These are phyloP conservation scores for Saccopteryx bilineata DNA, from an alignment of 2,113 vertebrate genomes.

Conservation along the genomic window DNA sequence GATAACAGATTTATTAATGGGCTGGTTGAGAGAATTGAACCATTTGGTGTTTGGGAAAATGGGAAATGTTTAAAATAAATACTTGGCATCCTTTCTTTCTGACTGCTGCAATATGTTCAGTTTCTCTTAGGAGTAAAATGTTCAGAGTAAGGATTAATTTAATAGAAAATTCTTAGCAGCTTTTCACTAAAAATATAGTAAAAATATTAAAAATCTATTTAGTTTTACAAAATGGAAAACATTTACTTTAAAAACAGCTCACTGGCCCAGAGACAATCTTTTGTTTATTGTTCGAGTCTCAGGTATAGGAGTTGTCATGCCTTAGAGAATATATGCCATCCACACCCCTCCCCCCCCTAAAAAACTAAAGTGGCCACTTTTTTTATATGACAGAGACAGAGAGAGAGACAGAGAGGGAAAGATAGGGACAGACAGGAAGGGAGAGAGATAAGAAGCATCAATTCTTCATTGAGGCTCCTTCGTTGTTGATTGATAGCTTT, in stretches of 20 bases:
- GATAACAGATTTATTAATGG: constrained; percentile 85
- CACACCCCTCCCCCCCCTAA: background rate
- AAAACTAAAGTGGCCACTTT: background rate
- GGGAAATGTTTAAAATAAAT: constrained; percentile 86
- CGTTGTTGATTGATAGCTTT: no score
- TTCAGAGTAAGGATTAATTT: constrained; percentile 75
- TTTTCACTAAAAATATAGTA: constrained; percentile 65
- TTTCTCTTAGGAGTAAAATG: constrained; percentile 78
- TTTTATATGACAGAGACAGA: no score
- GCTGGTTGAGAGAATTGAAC: constrained; percentile 86
- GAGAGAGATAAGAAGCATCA: no score
- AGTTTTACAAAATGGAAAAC: constrained; percentile 6
- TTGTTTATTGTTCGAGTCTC: constrained; percentile 16
- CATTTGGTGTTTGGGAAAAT: constrained; percentile 86
- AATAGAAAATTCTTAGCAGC: constrained; percentile 45
- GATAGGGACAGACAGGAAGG: no score
- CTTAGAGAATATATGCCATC: background rate
- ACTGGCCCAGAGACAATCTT: background rate
- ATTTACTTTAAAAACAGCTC: background rate
- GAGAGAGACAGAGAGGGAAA: no score
- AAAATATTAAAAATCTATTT: constrained; percentile 21
- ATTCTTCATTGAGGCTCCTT: no score
- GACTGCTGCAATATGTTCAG: constrained; percentile 81
- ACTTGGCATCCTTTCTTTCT: constrained; percentile 82
- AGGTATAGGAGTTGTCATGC: background rate